Evolutionary conservation across 35 echinoderm and acorn worm species (phyloP), one percentile per base, ranked within the genome.

Genomic region (Heliocidaris tuberculata): DNA sequence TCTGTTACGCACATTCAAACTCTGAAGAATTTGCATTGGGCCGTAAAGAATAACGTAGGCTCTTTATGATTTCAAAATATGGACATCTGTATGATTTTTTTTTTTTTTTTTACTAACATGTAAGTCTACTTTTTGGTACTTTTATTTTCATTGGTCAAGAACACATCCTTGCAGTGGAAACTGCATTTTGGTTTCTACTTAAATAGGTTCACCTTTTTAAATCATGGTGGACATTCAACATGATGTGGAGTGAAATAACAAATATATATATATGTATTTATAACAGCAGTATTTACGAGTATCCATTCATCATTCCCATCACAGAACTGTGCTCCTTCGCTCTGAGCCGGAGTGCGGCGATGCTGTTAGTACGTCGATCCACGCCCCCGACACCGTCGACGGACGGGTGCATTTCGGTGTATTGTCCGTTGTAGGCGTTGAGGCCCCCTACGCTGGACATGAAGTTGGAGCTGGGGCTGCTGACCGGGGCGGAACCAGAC

Each of bases 291-390:
- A 47, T 94, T 96, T 95, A 98, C 54, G 97, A 98, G 54, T 98
- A 98, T 10, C 97, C 97, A 47, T 98, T 98, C 97, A 98, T 98
- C 97, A 98, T 96, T 9, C 97, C 97, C 60, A 98, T 95, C 47
- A 96, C 97, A 16, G 96, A 94, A 94, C 96, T 96, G 85, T 98
- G 97, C 94, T 98, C 97, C 86, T 98, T 98, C 21, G 97, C 97
- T 85, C 97, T 88, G 48, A 98, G 94, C 59, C 97, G 85, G 71
- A 98, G 89, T 29, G 97, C 97, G 47, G 97, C 96, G 86, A 98
- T 98, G 91, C 97, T 98, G 93, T 96, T 96, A 48, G 96, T 98
- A 48, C 97, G 94, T 30, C 97, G 60, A 85, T 98, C 97, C 31
- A 94, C 95, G 65, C 95, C 96, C 13, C 92, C 94, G 49, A 95